These are phyloP conservation scores for Apocrypta bakeri DNA, from an alignment of 1,140 invertebrate species.

Conservation along the genomic window DNA sequence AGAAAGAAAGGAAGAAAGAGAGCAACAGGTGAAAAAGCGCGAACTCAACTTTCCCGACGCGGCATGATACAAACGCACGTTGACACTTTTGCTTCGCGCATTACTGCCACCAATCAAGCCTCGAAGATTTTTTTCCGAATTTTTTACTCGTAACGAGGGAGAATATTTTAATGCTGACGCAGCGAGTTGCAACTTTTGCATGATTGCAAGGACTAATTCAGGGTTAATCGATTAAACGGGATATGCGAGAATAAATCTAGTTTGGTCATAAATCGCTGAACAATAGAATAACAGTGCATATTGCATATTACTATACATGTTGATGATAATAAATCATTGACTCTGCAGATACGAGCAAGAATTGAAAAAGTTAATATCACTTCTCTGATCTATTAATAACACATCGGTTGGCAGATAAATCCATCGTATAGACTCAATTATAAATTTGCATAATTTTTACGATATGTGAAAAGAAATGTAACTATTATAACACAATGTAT, in stretches of 20 bases:
- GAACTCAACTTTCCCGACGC: constrained; percentile 18
- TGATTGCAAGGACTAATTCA: too few relatives aligned
- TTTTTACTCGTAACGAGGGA: neutral
- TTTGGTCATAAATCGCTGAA: too few relatives aligned
- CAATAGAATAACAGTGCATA: too few relatives aligned
- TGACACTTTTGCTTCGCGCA: neutral
- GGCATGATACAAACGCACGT: neutral
- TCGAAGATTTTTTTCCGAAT: neutral
- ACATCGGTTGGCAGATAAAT: neutral
- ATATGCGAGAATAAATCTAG: too few relatives aligned
- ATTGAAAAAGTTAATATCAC: too few relatives aligned
- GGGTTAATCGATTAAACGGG: too few relatives aligned
- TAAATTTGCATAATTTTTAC: constrained; percentile 10
- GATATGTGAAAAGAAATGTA: neutral
- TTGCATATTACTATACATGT: too few relatives aligned
- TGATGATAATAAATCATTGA: too few relatives aligned
- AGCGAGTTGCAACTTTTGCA: too few relatives aligned
- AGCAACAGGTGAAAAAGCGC: neutral
- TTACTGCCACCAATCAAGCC: neutral
- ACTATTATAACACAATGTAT: neutral
- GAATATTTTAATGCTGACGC: too few relatives aligned
- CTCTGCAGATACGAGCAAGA: too few relatives aligned
- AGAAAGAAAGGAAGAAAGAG: neutral
- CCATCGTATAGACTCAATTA: neutral
- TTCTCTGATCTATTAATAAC: neutral